Conservation (phyloP, 2,797 vertebrate genomes). For the Pseudochirops corinnae region DNA sequence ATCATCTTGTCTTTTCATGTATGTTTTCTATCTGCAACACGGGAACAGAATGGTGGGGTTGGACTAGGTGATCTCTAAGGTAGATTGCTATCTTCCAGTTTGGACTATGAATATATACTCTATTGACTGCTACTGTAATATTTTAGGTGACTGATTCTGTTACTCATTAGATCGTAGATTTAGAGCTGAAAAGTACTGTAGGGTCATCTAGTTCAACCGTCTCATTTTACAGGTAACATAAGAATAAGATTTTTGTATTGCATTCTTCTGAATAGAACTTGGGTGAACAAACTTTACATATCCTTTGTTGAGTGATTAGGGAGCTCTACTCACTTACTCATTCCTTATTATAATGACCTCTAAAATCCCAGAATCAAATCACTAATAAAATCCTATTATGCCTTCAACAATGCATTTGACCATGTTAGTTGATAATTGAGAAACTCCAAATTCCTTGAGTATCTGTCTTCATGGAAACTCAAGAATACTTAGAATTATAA, state of each 20-base stretch:
- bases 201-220: neutral
- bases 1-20: neutral
- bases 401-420: constrained; percentile 62
- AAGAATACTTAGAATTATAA: neutral
- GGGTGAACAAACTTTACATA: neutral
- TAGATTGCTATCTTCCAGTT: neutral
- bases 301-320: neutral
- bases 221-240: neutral
- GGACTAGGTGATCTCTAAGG: neutral
- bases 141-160: neutral
- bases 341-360: neutral
- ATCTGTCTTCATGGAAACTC: neutral
- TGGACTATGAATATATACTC: neutral
- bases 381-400: constrained; percentile 61
- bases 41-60: neutral
- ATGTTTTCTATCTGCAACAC: neutral
- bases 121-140: neutral
- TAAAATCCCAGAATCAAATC: neutral
- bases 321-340: neutral
- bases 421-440: neutral
- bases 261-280: neutral
- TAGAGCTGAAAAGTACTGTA: neutral
- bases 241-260: neutral
- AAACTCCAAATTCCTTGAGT: neutral
- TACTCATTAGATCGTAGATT: neutral